phyloP scores from a whole-genome alignment of 2,113 vertebrate genomes.

The Ptilonorhynchus violaceus region DNA sequence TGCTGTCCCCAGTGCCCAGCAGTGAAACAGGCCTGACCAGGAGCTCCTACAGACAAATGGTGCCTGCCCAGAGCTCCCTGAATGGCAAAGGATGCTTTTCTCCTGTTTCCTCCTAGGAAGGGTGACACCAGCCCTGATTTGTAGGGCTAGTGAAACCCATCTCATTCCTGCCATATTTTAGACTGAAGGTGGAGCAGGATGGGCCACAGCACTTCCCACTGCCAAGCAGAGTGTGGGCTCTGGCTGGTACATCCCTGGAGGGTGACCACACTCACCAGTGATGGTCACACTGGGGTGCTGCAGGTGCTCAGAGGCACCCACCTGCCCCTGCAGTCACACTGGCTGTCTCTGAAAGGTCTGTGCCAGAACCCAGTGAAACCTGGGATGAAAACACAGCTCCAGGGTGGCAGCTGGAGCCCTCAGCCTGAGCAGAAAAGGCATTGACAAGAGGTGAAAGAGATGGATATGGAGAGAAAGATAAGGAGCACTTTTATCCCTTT shows the following conservation, averaged over 20 bases:
- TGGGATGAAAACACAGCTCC: neutral
- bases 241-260: neutral
- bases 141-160: neutral
- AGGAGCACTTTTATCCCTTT: neutral
- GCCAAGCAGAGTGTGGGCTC: neutral
- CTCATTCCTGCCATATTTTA: neutral
- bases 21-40: neutral
- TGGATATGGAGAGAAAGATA: neutral
- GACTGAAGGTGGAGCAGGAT: neutral
- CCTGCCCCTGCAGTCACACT: fast-evolving
- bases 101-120: fast-evolving
- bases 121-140: neutral
- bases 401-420: neutral
- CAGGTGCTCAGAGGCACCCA: neutral
- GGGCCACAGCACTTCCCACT: neutral
- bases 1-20: constrained; percentile 62
- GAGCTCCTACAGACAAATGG: neutral
- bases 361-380: neutral
- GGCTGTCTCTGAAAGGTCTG: neutral
- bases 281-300: neutral
- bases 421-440: neutral
- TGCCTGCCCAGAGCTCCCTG: neutral
- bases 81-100: neutral
- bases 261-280: neutral
- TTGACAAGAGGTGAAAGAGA: neutral